phyloP scores from a whole-genome alignment of 2,888 invertebrate genomes.

The Stenoptilia bipunctidactyla region DNA sequence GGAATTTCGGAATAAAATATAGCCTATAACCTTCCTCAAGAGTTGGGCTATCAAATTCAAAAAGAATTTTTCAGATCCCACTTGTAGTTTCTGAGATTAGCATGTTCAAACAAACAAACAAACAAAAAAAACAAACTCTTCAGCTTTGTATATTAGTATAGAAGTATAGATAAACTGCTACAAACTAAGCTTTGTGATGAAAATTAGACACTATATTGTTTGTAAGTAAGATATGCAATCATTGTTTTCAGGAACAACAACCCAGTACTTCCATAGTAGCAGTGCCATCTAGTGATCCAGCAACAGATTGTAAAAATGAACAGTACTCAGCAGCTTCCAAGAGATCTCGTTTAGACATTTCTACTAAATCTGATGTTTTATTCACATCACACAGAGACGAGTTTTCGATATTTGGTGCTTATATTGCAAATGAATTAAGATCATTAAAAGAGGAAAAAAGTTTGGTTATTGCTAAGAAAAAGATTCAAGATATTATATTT shows the following conservation, averaged over 20 bases:
- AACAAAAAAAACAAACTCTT: too few relatives aligned
- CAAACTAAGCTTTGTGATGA: too few relatives aligned
- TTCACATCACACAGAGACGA: slow-evolving; percentile 52
- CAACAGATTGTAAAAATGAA: slow-evolving; percentile 25
- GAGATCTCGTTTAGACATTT: neutral
- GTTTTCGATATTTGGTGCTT: slow-evolving; percentile 71
- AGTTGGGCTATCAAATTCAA: too few relatives aligned
- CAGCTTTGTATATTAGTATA: too few relatives aligned
- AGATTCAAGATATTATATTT: slow-evolving; percentile 72
- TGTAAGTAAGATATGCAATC: too few relatives aligned
- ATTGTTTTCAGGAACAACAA: neutral
- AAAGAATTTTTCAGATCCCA: too few relatives aligned
- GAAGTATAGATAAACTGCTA: too few relatives aligned
- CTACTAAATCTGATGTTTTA: slow-evolving; percentile 27
- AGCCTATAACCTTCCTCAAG: too few relatives aligned
- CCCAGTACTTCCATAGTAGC: neutral
- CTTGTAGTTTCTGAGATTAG: too few relatives aligned
- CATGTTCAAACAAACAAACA: too few relatives aligned
- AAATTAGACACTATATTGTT: too few relatives aligned
- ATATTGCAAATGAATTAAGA: slow-evolving; percentile 71
- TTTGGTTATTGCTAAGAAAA: slow-evolving; percentile 68
- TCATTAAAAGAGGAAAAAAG: slow-evolving; percentile 69
- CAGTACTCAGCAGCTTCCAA: neutral
- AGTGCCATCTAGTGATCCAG: slow-evolving; percentile 8
- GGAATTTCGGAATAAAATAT: too few relatives aligned